Percentiles rank a stretch among this genome's conserved stretches.
phyloP scores from a whole-genome alignment of 2,797 vertebrate species.

The Sebastes baramenuke region DNA sequence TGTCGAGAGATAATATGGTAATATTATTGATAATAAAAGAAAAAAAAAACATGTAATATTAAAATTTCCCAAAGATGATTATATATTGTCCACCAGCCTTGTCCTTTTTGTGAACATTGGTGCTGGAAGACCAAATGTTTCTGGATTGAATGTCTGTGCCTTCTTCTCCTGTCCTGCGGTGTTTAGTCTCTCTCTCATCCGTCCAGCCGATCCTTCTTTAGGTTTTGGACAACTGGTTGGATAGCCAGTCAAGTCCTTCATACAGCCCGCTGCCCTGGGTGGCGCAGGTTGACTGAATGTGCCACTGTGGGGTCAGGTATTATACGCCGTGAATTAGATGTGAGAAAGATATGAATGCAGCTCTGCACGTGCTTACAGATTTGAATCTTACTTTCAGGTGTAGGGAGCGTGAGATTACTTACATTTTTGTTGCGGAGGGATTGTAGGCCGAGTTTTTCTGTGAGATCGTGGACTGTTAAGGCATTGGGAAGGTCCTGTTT shows the following conservation, averaged over 20 bases:
- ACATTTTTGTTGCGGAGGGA: constrained; percentile 85
- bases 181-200: constrained; percentile 46
- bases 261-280: constrained; percentile 89
- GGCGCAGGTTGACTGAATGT: constrained; percentile 88
- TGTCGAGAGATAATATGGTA: constrained; percentile 33
- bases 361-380: neutral
- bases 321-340: neutral
- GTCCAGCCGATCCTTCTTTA: constrained; percentile 52
- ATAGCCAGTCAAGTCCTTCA: constrained; percentile 92
- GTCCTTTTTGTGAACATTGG: constrained; percentile 56
- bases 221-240: constrained; percentile 84
- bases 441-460: constrained; percentile 87
- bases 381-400: neutral
- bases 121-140: constrained; percentile 54
- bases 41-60: constrained; percentile 29
- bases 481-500: constrained; percentile 95
- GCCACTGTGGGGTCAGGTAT: constrained; percentile 82
- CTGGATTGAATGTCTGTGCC: constrained; percentile 60
- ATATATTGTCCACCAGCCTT: constrained; percentile 62
- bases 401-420: constrained; percentile 48
- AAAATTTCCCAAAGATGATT: constrained; percentile 52
- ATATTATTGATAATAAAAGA: constrained; percentile 44
- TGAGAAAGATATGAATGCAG: neutral
- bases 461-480: constrained; percentile 87
- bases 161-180: constrained; percentile 42